phyloP scores from a whole-genome alignment of 2,113 vertebrate genomes.

The Sturnira hondurensis region DNA sequence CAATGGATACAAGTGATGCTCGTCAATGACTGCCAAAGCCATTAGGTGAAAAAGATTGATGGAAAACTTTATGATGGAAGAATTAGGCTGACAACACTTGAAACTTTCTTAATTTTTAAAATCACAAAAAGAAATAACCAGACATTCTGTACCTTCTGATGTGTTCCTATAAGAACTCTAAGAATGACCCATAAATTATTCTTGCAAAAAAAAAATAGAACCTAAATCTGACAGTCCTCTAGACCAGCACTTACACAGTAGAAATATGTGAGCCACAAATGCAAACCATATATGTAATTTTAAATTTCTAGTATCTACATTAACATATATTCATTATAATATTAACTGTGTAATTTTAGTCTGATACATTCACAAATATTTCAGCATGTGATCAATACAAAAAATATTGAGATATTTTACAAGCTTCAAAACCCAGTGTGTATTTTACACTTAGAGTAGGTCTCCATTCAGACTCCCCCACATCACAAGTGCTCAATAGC shows the following conservation, averaged over 20 bases:
- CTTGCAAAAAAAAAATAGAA: neutral
- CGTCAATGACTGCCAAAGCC: neutral
- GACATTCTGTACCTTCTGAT: neutral
- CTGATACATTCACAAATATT: neutral
- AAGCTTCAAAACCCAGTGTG: neutral
- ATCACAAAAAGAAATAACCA: neutral
- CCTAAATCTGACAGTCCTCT: neutral
- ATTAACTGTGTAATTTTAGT: neutral
- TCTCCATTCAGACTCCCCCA: neutral
- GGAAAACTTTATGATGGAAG: neutral
- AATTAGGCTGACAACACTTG: neutral
- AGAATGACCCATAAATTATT: slow-evolving; percentile 1
- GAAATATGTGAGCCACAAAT: neutral
- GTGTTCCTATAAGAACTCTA: neutral
- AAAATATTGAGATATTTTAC: neutral
- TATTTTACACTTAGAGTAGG: neutral
- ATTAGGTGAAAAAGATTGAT: neutral
- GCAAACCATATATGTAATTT: neutral
- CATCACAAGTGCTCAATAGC: neutral
- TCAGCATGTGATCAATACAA: neutral
- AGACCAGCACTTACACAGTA: neutral
- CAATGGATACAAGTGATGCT: neutral
- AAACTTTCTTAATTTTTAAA: slow-evolving; percentile 11
- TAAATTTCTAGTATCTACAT: neutral
- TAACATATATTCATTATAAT: neutral